Conservation (phyloP, 2,113 vertebrate species). For the Chamaetylas fuelleborni region DNA sequence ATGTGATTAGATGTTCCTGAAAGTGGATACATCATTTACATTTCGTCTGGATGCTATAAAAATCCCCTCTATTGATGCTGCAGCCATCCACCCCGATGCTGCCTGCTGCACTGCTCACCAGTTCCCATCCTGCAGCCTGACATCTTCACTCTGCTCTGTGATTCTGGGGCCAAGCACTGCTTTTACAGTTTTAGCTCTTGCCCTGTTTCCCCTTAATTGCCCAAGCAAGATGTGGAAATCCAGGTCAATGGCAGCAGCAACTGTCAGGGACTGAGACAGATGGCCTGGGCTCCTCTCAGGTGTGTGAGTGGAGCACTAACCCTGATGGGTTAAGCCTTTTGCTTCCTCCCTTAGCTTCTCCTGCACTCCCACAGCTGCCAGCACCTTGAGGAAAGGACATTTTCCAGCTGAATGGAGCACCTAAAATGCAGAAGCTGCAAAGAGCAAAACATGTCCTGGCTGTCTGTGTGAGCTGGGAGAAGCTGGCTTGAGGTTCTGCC, state of each 20-base stretch:
- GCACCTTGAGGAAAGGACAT: background rate
- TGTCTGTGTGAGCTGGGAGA: background rate
- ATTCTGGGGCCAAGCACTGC: background rate
- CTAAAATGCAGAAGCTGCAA: background rate
- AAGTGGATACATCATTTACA: conserved; percentile 52
- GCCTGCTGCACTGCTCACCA: background rate
- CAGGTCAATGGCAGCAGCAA: background rate
- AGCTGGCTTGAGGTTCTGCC: background rate
- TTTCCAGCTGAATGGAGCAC: background rate
- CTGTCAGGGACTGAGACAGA: background rate
- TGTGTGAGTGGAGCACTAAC: background rate
- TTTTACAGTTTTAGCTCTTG: background rate
- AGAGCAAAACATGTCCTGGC: background rate
- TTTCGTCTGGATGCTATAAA: conserved; percentile 53
- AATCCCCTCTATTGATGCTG: background rate
- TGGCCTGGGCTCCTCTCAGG: background rate
- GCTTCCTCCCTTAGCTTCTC: background rate
- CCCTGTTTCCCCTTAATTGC: background rate
- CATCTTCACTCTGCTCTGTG: background rate
- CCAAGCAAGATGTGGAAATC: background rate
- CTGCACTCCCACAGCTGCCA: background rate
- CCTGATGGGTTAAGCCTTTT: background rate
- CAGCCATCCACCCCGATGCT: background rate
- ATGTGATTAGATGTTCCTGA: conserved; percentile 59
- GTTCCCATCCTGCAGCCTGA: background rate